Evolutionary conservation across 53 echinoderm and acorn worm species (phyloP), one percentile per base, ranked within the genome.

Genomic region (Hippasteria phrygiana): DNA sequence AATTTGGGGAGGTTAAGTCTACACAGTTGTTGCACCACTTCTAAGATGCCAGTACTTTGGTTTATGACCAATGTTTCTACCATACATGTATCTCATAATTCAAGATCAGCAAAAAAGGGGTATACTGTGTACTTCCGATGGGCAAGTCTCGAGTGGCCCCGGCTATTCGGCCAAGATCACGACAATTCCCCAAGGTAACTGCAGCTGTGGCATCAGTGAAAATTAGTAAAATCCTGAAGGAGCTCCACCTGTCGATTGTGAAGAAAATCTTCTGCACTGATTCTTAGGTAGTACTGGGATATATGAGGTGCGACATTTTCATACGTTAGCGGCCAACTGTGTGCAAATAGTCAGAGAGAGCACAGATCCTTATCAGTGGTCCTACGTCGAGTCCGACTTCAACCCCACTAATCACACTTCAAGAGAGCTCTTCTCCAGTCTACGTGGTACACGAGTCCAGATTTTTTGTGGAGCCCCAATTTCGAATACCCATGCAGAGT

Each of bases 161-260:
- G 5, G 37, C 87, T 1, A n/a, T n/a, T n/a, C n/a, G n/a, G n/a
- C n/a, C n/a, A n/a, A n/a, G n/a, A n/a, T n/a, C n/a, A n/a, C n/a
- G n/a, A n/a, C n/a, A n/a, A n/a, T n/a, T n/a, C n/a, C n/a, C n/a
- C n/a, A 93, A 93, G 87, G 22, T 65, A 13, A 73, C 90, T 1
- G 91, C 91, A 43, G 93, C 91, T 2, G 93, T 91, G 64, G 91
- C 88, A 38, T 73, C 91, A 42, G 87, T 74, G 62, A 79, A 92
- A 41, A 80, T 94, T 3, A 76, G 79, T 63, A 62, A 50, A 4
- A 55, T 76, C 12, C 87, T 89, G 36, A 93, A 78, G 45, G 93
- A 93, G 51, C 77, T 93, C 17, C 63, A 86, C 14, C 6, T 73
- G 62, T 71, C 71, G 54, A 27, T 74, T 27, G 82, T 82, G 33